Base-by-base conservation (phyloP, 2,113 vertebrate species). In the Aegithalos caudatus region DNA sequence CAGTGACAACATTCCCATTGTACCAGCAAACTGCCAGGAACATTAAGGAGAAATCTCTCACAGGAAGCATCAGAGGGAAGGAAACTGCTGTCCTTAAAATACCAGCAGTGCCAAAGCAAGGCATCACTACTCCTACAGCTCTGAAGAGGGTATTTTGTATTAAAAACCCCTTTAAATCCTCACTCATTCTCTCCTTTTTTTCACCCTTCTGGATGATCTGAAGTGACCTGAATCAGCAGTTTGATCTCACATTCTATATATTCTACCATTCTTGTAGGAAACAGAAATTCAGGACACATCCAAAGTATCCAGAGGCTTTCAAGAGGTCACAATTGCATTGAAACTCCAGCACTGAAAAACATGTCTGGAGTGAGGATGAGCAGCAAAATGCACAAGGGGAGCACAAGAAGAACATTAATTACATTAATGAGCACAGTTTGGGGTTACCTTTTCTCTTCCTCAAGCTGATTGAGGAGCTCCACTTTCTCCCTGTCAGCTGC, bases 401-500 rank as follows among this genome's bases (percentile, higher is more conserved):
- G 47, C 1, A 0, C 27, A 25, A 25, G 17, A 65, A 70, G 56
- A 82, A 57, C 16, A 23, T 28, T 54, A 51, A 64, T 71, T 37
- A 33, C 9, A 53, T 4, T 8, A 44, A 61, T 28, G 11, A 66
- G 81, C 29, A 64, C 37, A 40, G 17, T 44, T 28, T 51, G 29
- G 14, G 7, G 15, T 97, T 95, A 99, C 99, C 99, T 99, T 92
- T 98, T 99, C 96, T 99, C 99, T 92, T 99, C 99, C 94, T 99
- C 99, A 9, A 99, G 98, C 54, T 99, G 99, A 95, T 99, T 99
- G 66, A 99, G 97, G 56, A 99, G 98, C 78, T 99, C 99, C 72
- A 99, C 99, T 86, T 99, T 99, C 88, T 99, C 99, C 97, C 98
- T 98, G 61, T 99, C 99, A 14, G 99, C 99, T 66, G 99, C 99